Conservation (phyloP, 2,113 vertebrate genomes). For the Machaerirhynchus nigripectus region DNA sequence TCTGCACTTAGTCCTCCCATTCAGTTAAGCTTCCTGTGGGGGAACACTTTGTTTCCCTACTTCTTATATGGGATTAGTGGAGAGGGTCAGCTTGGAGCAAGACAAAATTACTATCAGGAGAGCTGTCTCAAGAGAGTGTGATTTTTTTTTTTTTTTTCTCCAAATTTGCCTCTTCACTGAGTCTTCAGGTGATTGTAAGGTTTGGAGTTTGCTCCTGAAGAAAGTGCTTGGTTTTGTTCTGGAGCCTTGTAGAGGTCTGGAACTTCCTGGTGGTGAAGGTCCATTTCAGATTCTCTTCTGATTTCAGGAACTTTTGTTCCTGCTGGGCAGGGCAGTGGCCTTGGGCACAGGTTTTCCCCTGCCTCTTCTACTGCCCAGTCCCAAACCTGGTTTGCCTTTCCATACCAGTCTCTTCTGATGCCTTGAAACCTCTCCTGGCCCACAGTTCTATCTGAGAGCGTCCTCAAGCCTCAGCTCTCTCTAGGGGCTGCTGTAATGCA, state of each 20-base stretch:
- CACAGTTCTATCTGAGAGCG: background rate
- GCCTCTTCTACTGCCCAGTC: background rate
- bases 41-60: background rate
- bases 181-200: background rate
- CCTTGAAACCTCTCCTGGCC: background rate
- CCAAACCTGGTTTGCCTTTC: background rate
- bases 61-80: background rate
- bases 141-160: background rate
- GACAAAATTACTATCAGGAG: background rate
- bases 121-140: background rate
- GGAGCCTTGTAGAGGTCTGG: background rate
- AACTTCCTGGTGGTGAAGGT: background rate
- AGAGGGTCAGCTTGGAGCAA: background rate
- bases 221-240: background rate
- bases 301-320: background rate
- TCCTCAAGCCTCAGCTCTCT: background rate
- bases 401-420: background rate
- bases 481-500: conserved; percentile 20
- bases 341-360: background rate
- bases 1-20: background rate
- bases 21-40: background rate
- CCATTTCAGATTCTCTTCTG: background rate
- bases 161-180: background rate
- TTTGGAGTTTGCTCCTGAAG: background rate
- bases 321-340: background rate